Evolutionary conservation across 2,888 invertebrate genomes (phyloP).

Genomic region (Drosophila borealis): DNA sequence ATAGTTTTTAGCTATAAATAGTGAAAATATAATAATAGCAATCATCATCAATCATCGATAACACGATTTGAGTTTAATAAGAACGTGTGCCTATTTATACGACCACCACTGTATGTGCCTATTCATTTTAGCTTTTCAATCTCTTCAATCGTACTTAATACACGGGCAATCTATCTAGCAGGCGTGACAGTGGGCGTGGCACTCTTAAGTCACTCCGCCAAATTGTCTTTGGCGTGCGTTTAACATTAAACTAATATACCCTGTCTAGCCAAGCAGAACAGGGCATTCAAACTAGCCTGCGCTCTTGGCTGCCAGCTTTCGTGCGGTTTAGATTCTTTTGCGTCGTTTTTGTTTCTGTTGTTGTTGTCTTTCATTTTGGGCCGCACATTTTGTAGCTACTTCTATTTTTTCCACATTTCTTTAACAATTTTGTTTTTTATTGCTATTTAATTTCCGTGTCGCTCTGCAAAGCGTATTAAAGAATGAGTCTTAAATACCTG

Average conservation of each 20-base stretch:
- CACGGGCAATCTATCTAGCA: too few relatives aligned
- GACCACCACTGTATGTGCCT: background rate
- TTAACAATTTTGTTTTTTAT: slow-evolving; percentile 32
- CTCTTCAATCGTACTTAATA: too few relatives aligned
- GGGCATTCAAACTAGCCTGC: slow-evolving; percentile 33
- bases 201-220: too few relatives aligned
- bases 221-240: too few relatives aligned
- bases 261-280: background rate
- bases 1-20: too few relatives aligned
- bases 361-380: slow-evolving; percentile 34
- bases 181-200: too few relatives aligned
- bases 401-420: slow-evolving; percentile 42
- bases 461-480: slow-evolving; percentile 11
- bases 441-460: slow-evolving; percentile 53
- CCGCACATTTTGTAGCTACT: slow-evolving; percentile 41
- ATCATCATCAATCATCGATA: too few relatives aligned
- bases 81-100: background rate
- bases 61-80: too few relatives aligned
- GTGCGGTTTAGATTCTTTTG: slow-evolving; percentile 57
- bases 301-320: slow-evolving; percentile 50
- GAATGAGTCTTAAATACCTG: slow-evolving; percentile 11
- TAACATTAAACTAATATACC: slow-evolving; percentile 1
- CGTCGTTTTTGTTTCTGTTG: slow-evolving; percentile 26
- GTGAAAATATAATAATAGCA: too few relatives aligned
- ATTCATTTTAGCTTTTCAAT: background rate